Base-by-base conservation (phyloP, 2,888 invertebrate species). In the Cheilosia pagana region DNA sequence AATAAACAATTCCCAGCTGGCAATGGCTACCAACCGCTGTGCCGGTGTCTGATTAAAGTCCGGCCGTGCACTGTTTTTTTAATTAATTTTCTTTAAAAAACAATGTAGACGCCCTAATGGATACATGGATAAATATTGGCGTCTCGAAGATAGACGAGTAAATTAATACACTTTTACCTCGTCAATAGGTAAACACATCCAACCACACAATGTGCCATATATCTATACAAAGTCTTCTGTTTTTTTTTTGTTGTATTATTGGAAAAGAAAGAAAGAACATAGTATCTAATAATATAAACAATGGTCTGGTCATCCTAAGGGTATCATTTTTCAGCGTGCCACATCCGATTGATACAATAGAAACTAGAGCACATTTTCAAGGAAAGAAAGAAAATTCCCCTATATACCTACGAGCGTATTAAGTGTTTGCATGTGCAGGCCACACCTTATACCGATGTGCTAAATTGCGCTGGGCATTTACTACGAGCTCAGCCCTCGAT, bases 1-100 rank as follows among this genome's bases (percentile, higher is more conserved):
- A 75, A 67, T 65, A 65, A 75, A 59, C 65, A 63, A 52, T 59
- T 55, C 50, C 12, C 68, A 67, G 75, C 43, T 63, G 75, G 75
- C 62, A 14, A 50, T 63, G 75, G 75, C 62, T 16, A 50, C 21
- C 43, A 45, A 67, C 59, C 19, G 76, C 76, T 76, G 76, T 35
- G 67, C 59, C 53, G 62, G 31, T 45, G 55, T 7, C 67, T 43
- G 76, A 76, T 67, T 52, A 76, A 65, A 35, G 35, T 12, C 25
- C 48, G 48, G 25, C 65, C 75, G 45, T 39, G 45, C 67, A 67
- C 76, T 60, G n/a, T n/a, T 59, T 21, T 50, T 31, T 67, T 60
- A 62, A 77, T 68, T 53, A 70, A 70, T 53, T 71, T 53, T 52
- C 2, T 39, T 45, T 4, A 57, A 8, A 28, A 60, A 60, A 19